A percentile compares a stretch with the other conserved stretches of the same genome.
These are phyloP conservation scores for Garrulus glandarius DNA, from an alignment of 2,797 vertebrate genomes.

Conservation along the genomic window DNA sequence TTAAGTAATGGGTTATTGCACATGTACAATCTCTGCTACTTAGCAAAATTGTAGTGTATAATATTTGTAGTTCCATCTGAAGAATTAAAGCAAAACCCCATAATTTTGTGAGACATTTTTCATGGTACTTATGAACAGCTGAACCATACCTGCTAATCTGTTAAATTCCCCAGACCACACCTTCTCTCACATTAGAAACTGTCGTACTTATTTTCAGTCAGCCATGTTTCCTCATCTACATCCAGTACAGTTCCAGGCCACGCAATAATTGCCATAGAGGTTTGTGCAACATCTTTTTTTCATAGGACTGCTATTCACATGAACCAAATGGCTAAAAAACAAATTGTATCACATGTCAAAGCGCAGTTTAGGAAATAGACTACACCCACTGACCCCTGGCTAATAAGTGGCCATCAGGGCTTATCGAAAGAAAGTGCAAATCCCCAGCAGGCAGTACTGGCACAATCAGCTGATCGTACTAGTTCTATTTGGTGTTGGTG, in stretches of 20 bases:
- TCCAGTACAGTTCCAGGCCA: background rate
- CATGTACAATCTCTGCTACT: background rate
- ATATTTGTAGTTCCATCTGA: background rate
- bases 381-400: background rate
- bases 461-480: background rate
- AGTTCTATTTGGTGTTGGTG: background rate
- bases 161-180: background rate
- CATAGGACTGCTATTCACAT: background rate
- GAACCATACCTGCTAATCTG: background rate
- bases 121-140: background rate
- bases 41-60: background rate
- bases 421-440: background rate
- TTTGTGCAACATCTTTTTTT: background rate
- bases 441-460: background rate
- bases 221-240: background rate
- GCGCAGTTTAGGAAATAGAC: background rate
- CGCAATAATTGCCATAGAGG: rapidly evolving
- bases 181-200: background rate
- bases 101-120: background rate
- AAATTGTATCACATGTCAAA: background rate
- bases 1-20: background rate
- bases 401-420: background rate
- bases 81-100: background rate
- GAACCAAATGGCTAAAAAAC: background rate
- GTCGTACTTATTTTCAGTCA: background rate